Base-by-base conservation (phyloP, 2,888 invertebrate genomes). In the Dasysyrphus albostriatus region DNA sequence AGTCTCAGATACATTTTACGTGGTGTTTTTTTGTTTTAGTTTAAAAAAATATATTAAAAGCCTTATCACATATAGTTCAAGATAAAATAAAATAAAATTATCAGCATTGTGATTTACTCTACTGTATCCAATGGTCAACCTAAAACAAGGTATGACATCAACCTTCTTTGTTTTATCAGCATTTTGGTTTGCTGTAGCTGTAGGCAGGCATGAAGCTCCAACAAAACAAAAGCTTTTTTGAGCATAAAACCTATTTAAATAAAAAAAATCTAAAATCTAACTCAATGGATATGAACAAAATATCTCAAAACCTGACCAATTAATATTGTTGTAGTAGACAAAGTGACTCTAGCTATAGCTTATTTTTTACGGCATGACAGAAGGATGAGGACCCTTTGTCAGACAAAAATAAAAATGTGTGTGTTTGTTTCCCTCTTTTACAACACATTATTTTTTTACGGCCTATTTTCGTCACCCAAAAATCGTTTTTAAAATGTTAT, bases 141-240 rank as follows among this genome's bases (percentile, higher is more conserved):
- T 80, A 81, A 76, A 69, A 77, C 34, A 77, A 80, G 67, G 67
- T 73, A 77, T 85, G 84, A 85, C 84, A 85, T 85, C 84, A 81
- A 61, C 67, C 19, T 44, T 10, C 29, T 49, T n/a, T 5, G 44
- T 8, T 37, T n/a, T 42, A 49, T 32, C 3, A 54, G 39, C 16
- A 59, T 42, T 24, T 65, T 65, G 10, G 32, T 32, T n/a, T 47
- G 12, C 14, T 10, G 10, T 51, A 24, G 24, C 24, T 24, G 19
- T 51, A 7, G 5, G 5, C 8, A 7, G 5, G 5, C 8, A 12
- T 58, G 34, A 16, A 42, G 14, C 47, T 6, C 5, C 54, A 42
- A 9, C 12, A 65, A 58, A 65, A 61, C 19, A 65, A 59, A 51
- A 78, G 56, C 75, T 24, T 80, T 80, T 75, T 70, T 63, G 72